Evolutionary conservation across 2,888 invertebrate species (phyloP), one percentile per base, ranked within the genome.

Genomic region (Aphodius sticticus): DNA sequence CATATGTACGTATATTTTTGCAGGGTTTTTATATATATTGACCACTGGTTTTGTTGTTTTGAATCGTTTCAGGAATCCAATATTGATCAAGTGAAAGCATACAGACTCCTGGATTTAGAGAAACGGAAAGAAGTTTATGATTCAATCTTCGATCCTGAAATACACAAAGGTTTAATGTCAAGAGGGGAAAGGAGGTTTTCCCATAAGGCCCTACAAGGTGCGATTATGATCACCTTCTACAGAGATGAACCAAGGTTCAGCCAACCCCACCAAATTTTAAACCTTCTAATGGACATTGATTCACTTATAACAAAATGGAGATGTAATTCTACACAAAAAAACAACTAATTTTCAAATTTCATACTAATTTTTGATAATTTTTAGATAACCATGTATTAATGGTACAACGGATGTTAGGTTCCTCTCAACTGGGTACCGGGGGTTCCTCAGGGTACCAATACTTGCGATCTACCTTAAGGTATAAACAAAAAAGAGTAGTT

Each of bases 371-470:
- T 9, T 69, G 16, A 69, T 77, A 36, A 26, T 26, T 26, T 81
- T 69, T 70, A 77, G 78, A 71, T 89, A 99, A 99, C 89, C 99
- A 99, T 89, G 97, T 99, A 71, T 94, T 98, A 86, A 96, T 99
- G 95, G 99, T 99, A 35, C 99, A 99, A 90, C 92, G 99, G 84
- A 99, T 99, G 99, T 96, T 99, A 84, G 99, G 99, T 0, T 97
- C 97, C 0, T 97, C 97, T 87, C 96, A 96, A 86, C 91, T 97
- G 7, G 99, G 99, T 16, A 99, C 99, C 0, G 99, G 99, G 15
- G 99, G 99, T 4, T 99, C 99, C 6, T 97, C 98, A 0, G 99
- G 99, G 0, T 99, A 99, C 90, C 98, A 99, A 87, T 99, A 99
- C 89, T 92, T 99, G 6, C 93, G 99, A 78, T 97, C 98, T 5